Percentiles rank a stretch among this genome's conserved stretches.
Evolutionary conservation across 2,113 vertebrate species (phyloP).

Genomic region (Pseudopipra pipra): DNA sequence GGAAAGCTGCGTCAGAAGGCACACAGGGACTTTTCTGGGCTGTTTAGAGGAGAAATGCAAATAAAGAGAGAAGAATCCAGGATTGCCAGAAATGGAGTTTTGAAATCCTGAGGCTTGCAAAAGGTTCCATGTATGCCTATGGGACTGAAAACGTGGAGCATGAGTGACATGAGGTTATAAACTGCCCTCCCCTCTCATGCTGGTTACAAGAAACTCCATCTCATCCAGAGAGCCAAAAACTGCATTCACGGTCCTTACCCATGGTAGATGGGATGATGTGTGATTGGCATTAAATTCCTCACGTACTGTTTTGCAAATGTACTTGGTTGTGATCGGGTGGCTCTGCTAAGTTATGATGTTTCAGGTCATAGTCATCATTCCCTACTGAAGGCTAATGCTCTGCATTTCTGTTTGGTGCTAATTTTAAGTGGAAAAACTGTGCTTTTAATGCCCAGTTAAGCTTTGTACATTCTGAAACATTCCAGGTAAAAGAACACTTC

Average conservation of each 20-base stretch:
- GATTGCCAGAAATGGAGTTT: not conserved
- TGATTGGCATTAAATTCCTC: not conserved
- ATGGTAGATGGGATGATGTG: not conserved
- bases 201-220: not conserved
- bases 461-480: not conserved
- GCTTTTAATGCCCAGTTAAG: not conserved
- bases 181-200: not conserved
- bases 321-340: not conserved
- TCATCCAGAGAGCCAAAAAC: not conserved
- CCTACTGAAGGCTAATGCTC: not conserved
- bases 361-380: not conserved
- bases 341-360: not conserved
- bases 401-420: not conserved
- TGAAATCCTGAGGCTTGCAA: not conserved
- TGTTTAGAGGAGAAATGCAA: slow-evolving; percentile 1
- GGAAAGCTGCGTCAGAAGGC: slow-evolving; percentile 12
- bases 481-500: not conserved
- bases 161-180: not conserved
- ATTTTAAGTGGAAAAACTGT: not conserved
- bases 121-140: not conserved
- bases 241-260: not conserved
- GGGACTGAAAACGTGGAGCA: not conserved
- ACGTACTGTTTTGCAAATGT: not conserved
- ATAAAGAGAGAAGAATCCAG: not conserved
- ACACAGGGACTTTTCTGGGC: not conserved